Evolutionary conservation across 2,113 vertebrate genomes (phyloP).

Genomic region (Pantherophis guttatus): DNA sequence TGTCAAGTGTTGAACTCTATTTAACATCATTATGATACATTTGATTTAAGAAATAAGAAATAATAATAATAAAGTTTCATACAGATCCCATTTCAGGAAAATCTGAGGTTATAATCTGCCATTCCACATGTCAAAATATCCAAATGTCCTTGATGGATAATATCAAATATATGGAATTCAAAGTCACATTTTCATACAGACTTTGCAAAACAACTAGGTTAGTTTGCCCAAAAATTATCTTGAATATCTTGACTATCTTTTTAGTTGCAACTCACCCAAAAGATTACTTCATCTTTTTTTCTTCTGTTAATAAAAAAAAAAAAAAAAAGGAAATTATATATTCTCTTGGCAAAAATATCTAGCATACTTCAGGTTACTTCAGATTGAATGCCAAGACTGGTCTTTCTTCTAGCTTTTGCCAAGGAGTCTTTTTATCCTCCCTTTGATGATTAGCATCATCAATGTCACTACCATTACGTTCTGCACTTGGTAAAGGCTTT

Average conservation of each 20-base stretch:
- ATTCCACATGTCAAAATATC: conserved; percentile 54
- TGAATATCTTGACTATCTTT: conserved; percentile 35
- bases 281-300: conserved; percentile 27
- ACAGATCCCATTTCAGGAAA: conserved; percentile 69
- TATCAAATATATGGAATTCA: conserved; percentile 54
- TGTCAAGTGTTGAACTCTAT: conserved; percentile 55
- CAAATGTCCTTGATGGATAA: conserved; percentile 58
- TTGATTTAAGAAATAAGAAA: conserved; percentile 53
- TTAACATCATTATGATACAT: conserved; percentile 67
- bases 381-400: conserved; percentile 94
- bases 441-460: conserved; percentile 84
- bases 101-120: conserved; percentile 70
- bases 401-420: conserved; percentile 96
- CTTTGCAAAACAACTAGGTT: conserved; percentile 48
- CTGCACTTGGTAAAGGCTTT: conserved; percentile 71
- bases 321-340: conserved; percentile 71
- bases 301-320: neutral
- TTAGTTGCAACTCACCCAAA: conserved; percentile 49
- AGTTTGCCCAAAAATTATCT: conserved; percentile 55
- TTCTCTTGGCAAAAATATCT: conserved; percentile 50
- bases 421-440: conserved; percentile 96
- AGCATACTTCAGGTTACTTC: conserved; percentile 74
- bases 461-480: conserved; percentile 60
- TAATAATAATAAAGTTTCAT: conserved; percentile 59
- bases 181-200: conserved; percentile 43